Evolutionary conservation across 2,113 vertebrate species (phyloP).

Genomic region (Hyperopisus bebe): DNA sequence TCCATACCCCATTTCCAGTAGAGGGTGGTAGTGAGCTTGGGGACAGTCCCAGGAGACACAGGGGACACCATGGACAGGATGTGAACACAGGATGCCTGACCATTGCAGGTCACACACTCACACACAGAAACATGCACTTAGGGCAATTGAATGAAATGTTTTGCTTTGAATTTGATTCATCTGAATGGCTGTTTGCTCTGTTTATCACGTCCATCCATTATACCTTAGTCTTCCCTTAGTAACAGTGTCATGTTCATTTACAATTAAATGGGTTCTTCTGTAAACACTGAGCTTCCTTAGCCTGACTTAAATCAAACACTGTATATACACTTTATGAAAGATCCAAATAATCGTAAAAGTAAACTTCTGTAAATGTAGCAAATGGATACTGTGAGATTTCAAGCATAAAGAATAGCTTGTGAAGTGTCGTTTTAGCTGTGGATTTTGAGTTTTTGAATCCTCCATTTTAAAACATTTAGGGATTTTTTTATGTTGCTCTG

Average conservation of each 20-base stretch:
- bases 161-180: neutral
- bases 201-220: neutral
- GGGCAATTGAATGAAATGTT: neutral
- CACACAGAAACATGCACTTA: neutral
- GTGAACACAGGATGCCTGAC: neutral
- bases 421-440: neutral
- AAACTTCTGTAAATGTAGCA: neutral
- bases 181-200: neutral
- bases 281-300: neutral
- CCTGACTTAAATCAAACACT: neutral
- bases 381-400: neutral
- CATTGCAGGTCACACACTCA: neutral
- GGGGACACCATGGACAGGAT: neutral
- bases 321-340: neutral
- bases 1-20: neutral
- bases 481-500: neutral
- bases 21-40: neutral
- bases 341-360: neutral
- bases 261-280: neutral
- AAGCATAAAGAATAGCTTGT: neutral
- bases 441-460: neutral
- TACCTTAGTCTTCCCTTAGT: neutral
- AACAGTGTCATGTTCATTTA: neutral
- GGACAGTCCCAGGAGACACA: neutral
- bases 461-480: neutral